Evolutionary conservation across 2,113 vertebrate genomes (phyloP), one percentile per base, ranked within the genome.

Genomic region (Nothocercus nigrocapillus): DNA sequence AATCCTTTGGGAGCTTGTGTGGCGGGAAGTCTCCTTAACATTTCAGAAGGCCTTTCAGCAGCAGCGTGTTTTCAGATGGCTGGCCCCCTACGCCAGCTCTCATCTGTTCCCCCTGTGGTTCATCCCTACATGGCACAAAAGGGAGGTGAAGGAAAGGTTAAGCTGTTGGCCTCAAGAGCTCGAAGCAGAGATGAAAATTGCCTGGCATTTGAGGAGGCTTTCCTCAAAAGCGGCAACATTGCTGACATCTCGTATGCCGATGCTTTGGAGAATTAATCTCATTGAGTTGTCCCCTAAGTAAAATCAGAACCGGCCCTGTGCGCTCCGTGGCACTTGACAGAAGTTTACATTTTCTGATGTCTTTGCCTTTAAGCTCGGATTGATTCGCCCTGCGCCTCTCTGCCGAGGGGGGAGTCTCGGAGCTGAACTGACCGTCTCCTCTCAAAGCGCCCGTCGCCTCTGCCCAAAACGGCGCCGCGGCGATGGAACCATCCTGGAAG

Each of bases 391-490:
- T 68, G 22, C 27, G 80, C 4, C 6, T 95, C 85, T n/a, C 86
- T 96, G 89, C 85, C 91, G 56, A 24, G 11, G 18, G 0, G 7
- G 82, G 70, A 51, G 82, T 22, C 88, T 74, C 0, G 0, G 78
- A 83, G 53, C 96, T 96, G 97, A 73, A 78, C 74, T 78, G 28
- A 86, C 24, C 28, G 58, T 95, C 40, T 89, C 69, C 62, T 80
- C 20, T 80, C 18, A 36, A 24, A 9, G 38, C 5, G 40, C 63
- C 20, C 20, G 32, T 21, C 36, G 93, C 96, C 95, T 97, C 97
- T 97, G 97, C 97, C 93, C 97, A 96, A 95, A 95, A 72, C 95
- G 93, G 95, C 94, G 27, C 93, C 84, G 95, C 93, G 86, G 85
- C 25, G 36, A 78, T 53, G 81, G 10, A 53, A 32, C 25, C 14